Percentiles rank a stretch among this genome's conserved stretches.
phyloP scores from a whole-genome alignment of 2,797 vertebrate genomes.

The Tiaroga cobitis region DNA sequence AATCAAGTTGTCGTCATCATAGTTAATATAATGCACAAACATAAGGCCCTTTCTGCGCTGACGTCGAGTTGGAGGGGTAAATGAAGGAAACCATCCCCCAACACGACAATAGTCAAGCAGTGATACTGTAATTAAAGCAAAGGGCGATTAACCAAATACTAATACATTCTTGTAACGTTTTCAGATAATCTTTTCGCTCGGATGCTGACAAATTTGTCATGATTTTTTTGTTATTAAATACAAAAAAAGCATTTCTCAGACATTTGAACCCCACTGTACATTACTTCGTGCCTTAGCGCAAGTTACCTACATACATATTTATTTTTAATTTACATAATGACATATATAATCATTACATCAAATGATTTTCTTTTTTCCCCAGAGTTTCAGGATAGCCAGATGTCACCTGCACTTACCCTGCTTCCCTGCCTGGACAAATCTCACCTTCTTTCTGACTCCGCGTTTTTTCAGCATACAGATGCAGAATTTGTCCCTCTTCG shows the following conservation, averaged over 20 bases:
- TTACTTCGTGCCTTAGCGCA: not conserved
- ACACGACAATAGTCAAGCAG: not conserved
- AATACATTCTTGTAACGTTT: not conserved
- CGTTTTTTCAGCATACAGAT: slow-evolving; percentile 79
- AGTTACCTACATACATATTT: not conserved
- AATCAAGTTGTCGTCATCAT: too few species aligned
- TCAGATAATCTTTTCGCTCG: not conserved
- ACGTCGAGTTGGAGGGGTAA: too few species aligned
- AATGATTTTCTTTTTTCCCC: slow-evolving; percentile 14
- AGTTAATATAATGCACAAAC: too few species aligned
- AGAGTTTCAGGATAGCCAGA: slow-evolving; percentile 83
- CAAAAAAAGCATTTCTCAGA: not conserved
- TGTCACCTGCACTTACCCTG: slow-evolving; percentile 81
- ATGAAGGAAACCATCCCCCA: too few species aligned
- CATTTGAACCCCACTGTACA: not conserved
- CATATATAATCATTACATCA: not conserved
- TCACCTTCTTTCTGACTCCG: slow-evolving; percentile 73
- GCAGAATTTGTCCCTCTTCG: slow-evolving; percentile 85
- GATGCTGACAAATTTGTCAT: not conserved
- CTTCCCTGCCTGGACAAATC: slow-evolving; percentile 56
- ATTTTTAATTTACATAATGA: not conserved
- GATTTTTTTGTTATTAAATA: not conserved
- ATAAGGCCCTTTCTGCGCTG: too few species aligned
- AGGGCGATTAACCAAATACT: not conserved
- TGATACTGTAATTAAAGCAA: not conserved